These are phyloP conservation scores for Seira ritae DNA, from an alignment of 2,888 invertebrate species.

Conservation along the genomic window DNA sequence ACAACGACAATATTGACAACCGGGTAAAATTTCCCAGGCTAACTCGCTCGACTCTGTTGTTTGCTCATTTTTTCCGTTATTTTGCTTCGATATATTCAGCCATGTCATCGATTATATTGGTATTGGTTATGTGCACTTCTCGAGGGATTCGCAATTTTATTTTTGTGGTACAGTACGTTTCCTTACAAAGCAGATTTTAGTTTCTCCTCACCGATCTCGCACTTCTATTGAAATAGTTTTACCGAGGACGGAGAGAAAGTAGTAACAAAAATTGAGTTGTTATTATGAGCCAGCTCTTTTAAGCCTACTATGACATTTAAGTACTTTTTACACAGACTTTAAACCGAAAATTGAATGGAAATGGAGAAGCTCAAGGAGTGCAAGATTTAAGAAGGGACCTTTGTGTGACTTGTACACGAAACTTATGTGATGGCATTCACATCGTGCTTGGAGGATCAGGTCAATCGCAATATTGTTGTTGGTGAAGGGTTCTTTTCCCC, in stretches of 20 bases:
- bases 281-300: too few relatives aligned
- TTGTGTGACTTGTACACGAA: not conserved
- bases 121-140: not conserved
- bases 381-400: not conserved
- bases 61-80: not conserved
- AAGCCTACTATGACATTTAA: too few relatives aligned
- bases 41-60: not conserved
- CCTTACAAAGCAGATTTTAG: constrained; percentile 19
- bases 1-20: not conserved
- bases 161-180: constrained; percentile 1
- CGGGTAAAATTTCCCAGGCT: not conserved
- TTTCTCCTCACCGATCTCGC: constrained; percentile 26
- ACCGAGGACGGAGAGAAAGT: too few relatives aligned
- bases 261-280: too few relatives aligned
- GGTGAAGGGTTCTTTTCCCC: not conserved
- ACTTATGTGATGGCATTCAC: not conserved
- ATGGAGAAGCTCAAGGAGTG: not conserved
- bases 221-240: not conserved
- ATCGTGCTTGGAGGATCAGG: not conserved
- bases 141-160: not conserved
- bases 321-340: too few relatives aligned
- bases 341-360: not conserved
- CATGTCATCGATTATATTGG: not conserved
- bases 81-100: not conserved
- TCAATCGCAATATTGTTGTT: not conserved